phyloP scores from a whole-genome alignment of 2,888 invertebrate genomes.

The Plebejus argus region DNA sequence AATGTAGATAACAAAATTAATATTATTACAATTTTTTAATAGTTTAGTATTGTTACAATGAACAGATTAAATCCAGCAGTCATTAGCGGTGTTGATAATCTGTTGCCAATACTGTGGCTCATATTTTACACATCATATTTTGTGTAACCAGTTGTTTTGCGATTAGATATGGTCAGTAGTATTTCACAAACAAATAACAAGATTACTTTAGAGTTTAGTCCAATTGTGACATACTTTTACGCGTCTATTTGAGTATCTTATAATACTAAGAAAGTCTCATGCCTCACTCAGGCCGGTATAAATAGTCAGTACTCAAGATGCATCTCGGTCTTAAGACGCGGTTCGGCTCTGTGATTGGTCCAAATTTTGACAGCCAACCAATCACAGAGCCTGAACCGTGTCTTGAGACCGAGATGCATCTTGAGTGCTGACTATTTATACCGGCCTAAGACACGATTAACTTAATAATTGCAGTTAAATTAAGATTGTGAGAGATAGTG shows the following conservation, averaged over 20 bases:
- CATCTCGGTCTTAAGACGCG: too few species aligned
- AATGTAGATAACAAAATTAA: background rate
- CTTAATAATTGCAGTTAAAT: too few species aligned
- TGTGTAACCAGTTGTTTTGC: background rate
- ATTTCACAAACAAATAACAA: constrained; percentile 1
- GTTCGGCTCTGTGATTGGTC: too few species aligned
- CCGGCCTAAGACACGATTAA: too few species aligned
- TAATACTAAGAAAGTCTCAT: background rate
- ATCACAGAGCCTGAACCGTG: too few species aligned
- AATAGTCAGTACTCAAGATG: too few species aligned
- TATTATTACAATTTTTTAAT: background rate
- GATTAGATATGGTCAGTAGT: constrained; percentile 9
- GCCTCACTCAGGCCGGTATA: too few species aligned
- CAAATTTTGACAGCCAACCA: too few species aligned
- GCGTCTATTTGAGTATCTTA: background rate
- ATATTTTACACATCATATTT: background rate
- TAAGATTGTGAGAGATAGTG: too few species aligned
- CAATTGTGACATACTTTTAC: background rate
- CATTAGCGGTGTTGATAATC: background rate
- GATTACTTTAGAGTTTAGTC: background rate
- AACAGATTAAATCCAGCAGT: background rate
- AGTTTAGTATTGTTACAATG: background rate
- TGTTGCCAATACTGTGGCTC: background rate
- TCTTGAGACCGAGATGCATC: too few species aligned
- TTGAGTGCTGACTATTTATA: too few species aligned